These are phyloP conservation scores for Podarcis siculus DNA, from an alignment of 2,797 vertebrate genomes.

Conservation along the genomic window DNA sequence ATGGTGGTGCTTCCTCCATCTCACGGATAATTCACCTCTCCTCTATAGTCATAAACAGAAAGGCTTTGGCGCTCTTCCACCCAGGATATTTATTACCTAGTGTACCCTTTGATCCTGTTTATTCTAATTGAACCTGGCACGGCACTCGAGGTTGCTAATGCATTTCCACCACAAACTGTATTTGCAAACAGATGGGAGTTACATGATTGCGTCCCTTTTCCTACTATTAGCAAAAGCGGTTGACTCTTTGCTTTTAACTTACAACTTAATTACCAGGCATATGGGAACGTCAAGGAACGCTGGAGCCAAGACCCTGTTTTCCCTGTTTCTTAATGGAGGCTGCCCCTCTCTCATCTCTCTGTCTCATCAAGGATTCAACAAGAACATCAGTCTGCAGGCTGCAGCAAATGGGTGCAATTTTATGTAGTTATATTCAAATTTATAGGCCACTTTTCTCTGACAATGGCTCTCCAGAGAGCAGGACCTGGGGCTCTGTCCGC, in stretches of 20 bases:
- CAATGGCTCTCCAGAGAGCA: not conserved
- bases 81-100: conserved; percentile 62
- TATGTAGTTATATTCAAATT: not conserved
- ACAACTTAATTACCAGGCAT: conserved; percentile 59
- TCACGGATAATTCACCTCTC: conserved; percentile 49
- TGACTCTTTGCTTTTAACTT: conserved; percentile 55
- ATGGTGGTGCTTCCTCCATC: not conserved
- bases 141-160: conserved; percentile 54
- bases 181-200: conserved; percentile 70
- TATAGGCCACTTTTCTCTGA: not conserved
- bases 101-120: conserved; percentile 69
- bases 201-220: conserved; percentile 52
- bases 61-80: not conserved
- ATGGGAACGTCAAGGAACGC: conserved; percentile 42
- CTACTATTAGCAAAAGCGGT: conserved; percentile 58
- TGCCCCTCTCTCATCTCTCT: rapidly evolving
- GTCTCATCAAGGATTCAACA: not conserved
- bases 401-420: not conserved
- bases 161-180: conserved; percentile 55
- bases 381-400: not conserved
- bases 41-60: conserved; percentile 34
- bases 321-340: conserved; percentile 6
- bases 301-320: conserved; percentile 3
- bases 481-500: not conserved
- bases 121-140: conserved; percentile 70